Conservation (phyloP, 2,113 vertebrate genomes). For the Spea bombifrons region DNA sequence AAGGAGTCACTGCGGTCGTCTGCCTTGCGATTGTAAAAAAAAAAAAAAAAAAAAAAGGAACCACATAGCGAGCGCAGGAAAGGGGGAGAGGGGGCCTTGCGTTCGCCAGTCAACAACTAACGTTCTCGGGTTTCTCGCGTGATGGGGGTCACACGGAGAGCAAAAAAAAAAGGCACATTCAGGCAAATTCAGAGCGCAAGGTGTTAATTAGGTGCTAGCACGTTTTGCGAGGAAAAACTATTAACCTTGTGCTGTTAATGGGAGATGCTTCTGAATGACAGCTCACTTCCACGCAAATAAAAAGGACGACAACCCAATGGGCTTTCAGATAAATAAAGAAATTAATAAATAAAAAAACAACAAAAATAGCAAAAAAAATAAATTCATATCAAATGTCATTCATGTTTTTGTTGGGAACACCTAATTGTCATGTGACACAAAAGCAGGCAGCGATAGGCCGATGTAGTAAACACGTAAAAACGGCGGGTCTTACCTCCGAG, state of each 20-base stretch:
- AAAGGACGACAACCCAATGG: too few relatives aligned
- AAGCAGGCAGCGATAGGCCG: too few relatives aligned
- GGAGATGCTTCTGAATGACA: background rate
- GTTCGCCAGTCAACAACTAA: too few relatives aligned
- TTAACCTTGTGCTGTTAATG: constrained; percentile 1
- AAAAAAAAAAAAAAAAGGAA: too few relatives aligned
- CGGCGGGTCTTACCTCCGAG: constrained; percentile 81
- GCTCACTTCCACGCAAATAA: too few relatives aligned
- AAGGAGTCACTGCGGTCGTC: too few relatives aligned
- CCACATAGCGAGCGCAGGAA: background rate
- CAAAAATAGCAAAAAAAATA: background rate
- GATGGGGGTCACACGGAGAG: too few relatives aligned
- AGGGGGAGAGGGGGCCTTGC: background rate
- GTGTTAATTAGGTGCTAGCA: constrained; percentile 35
- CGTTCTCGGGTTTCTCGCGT: too few relatives aligned
- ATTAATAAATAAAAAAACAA: background rate
- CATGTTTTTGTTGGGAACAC: too few relatives aligned
- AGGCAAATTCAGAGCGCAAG: constrained; percentile 16
- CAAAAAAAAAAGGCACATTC: background rate
- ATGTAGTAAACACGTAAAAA: too few relatives aligned
- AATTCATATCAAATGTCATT: background rate
- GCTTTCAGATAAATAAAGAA: background rate
- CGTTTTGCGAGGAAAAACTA: constrained; percentile 20
- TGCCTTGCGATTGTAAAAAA: too few relatives aligned
- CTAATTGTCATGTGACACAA: too few relatives aligned